phyloP scores from a whole-genome alignment of 2,888 invertebrate species.

The Drosophila gaucha region DNA sequence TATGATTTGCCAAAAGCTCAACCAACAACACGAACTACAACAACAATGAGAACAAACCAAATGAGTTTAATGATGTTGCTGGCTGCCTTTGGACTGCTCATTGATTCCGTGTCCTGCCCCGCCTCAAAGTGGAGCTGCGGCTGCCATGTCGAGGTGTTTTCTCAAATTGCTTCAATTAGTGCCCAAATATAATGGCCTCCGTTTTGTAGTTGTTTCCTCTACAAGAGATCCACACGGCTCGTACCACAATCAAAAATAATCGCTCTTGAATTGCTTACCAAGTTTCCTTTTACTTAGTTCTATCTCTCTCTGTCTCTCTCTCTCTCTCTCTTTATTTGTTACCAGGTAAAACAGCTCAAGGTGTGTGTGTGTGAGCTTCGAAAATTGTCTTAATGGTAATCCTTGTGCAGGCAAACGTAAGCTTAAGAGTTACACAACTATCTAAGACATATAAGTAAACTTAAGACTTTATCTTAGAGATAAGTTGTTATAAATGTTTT shows the following conservation, averaged over 20 bases:
- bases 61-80: slow-evolving; percentile 63
- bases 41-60: slow-evolving; percentile 28
- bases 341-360: slow-evolving; percentile 26
- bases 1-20: slow-evolving; percentile 58
- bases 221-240: slow-evolving; percentile 23
- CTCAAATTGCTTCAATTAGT: slow-evolving; percentile 79
- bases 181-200: slow-evolving; percentile 74
- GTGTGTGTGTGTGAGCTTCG: slow-evolving; percentile 11
- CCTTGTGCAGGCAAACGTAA: slow-evolving; percentile 9
- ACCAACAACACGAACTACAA: slow-evolving; percentile 18
- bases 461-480: no score
- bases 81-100: slow-evolving; percentile 46
- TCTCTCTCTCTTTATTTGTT: not conserved
- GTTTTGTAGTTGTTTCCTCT: slow-evolving; percentile 54
- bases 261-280: slow-evolving; percentile 68
- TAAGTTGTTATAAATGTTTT: no score
- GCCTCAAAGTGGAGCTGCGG: slow-evolving; percentile 19
- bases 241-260: slow-evolving; percentile 71
- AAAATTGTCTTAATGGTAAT: slow-evolving; percentile 39
- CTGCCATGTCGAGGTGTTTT: slow-evolving; percentile 65
- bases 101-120: slow-evolving; percentile 62
- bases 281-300: slow-evolving; percentile 61
- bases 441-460: not conserved
- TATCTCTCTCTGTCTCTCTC: not conserved
- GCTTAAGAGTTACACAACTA: slow-evolving; percentile 3